Evolutionary conservation across 2,113 vertebrate species (phyloP), one percentile per base, ranked within the genome.

Genomic region (Lophius piscatorius): DNA sequence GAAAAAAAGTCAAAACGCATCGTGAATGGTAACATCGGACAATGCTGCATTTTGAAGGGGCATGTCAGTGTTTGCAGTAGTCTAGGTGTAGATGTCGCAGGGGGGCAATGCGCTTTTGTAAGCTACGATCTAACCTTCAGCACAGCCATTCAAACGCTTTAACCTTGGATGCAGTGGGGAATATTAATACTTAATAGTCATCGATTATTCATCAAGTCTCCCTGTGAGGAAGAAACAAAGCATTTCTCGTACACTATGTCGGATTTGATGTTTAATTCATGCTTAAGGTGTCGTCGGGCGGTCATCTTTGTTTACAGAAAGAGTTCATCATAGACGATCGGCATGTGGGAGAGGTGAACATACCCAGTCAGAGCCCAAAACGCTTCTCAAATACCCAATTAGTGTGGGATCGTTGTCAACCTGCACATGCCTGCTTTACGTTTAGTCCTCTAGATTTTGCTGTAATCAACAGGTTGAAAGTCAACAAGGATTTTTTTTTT

Each of bases 381-480:
- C 21, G 47, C 17, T 42, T 67, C 66, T 59, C 58, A 46, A 6
- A 82, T 47, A 61, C 26, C 47, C 55, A 76, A 78, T 80, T 81
- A 77, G 65, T 51, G 67, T 18, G 76, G 58, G 63, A 81, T 74
- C 74, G 55, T 70, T 61, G 70, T 63, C 61, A 66, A 78, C 70
- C n/a, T n/a, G n/a, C 84, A 62, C 86, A 65, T 63, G 83, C 49
- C 76, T 70, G 66, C 67, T 62, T 74, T 24, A 60, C 78, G 63
- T 81, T 81, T 60, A 73, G 68, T 82, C 50, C 70, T 70, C 51
- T 70, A 81, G 86, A 74, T 83, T 82, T 45, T 75, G 77, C 71
- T 36, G 72, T 86, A 87, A 92, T 92, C 92, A 93, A 93, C 91
- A 93, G 92, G 92, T 93, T 88, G 86, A 87, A 90, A 90, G 86